Conservation (phyloP, 2,113 vertebrate genomes). For the Trogon surrucura region DNA sequence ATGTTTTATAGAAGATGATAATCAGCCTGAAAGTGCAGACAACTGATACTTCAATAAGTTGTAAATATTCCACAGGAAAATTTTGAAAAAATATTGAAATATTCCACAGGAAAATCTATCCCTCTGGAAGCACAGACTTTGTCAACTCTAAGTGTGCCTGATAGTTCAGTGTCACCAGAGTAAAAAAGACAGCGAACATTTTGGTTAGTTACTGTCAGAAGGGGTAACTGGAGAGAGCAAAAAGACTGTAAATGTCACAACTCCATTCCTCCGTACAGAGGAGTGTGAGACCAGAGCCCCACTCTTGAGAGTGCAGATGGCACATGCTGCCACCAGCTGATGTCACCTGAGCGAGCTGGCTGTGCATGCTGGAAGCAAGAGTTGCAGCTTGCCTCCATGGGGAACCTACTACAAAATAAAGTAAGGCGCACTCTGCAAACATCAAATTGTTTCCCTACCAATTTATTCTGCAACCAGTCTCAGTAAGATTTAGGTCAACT, state of each 20-base stretch:
- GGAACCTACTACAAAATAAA: not conserved
- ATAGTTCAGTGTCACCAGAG: not conserved
- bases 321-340: not conserved
- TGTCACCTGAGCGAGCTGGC: not conserved
- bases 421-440: accelerated
- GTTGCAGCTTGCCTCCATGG: not conserved
- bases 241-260: not conserved
- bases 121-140: not conserved
- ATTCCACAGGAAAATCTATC: not conserved
- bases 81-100: no score
- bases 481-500: not conserved
- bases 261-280: not conserved
- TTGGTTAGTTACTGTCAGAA: accelerated
- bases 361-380: not conserved
- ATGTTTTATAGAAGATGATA: not conserved
- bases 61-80: not conserved
- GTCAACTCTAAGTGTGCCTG: not conserved
- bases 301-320: accelerated
- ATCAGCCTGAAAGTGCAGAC: not conserved
- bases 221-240: not conserved
- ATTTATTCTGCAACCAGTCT: accelerated
- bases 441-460: accelerated
- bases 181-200: not conserved
- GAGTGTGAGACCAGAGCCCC: not conserved
- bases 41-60: not conserved